Percentiles rank a stretch among this genome's conserved stretches.
phyloP scores from a whole-genome alignment of 2,888 invertebrate genomes.

The Micoletzkya japonica region DNA sequence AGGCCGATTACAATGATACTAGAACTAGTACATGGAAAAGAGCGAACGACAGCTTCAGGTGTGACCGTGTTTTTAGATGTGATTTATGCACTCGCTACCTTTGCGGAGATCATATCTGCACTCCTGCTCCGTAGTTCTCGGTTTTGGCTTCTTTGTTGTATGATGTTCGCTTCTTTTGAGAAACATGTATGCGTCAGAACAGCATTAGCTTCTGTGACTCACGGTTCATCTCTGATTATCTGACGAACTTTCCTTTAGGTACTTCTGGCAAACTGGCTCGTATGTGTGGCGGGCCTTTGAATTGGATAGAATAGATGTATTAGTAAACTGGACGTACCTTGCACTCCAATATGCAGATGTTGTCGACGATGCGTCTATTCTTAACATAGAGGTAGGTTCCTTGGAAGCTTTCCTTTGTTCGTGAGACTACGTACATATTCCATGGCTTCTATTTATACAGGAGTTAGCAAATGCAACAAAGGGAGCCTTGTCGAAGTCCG shows the following conservation, averaged over 20 bases:
- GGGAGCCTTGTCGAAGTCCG: slow-evolving; percentile 36
- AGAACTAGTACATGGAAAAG: slow-evolving; percentile 41
- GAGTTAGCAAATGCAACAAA: slow-evolving; percentile 35
- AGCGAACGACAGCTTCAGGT: slow-evolving; percentile 47
- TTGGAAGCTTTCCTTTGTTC: background rate
- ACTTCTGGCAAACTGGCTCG: slow-evolving; percentile 43
- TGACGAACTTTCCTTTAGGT: slow-evolving; percentile 32
- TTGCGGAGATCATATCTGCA: background rate
- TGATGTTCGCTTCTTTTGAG: no score
- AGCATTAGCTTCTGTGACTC: background rate
- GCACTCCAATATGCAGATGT: slow-evolving; percentile 45
- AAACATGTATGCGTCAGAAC: background rate
- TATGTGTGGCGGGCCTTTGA: slow-evolving; percentile 46
- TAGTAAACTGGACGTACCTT: slow-evolving; percentile 48
- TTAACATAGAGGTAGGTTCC: slow-evolving; percentile 3
- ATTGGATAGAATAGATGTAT: slow-evolving; percentile 44
- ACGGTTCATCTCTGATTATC: background rate
- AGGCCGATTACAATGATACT: slow-evolving; percentile 36
- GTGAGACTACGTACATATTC: no score
- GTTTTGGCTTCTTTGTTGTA: background rate
- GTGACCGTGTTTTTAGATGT: no score
- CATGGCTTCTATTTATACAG: slow-evolving; percentile 28
- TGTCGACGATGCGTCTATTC: slow-evolving; percentile 37
- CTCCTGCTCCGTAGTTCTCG: background rate
- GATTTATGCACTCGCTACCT: no score